Percentiles rank a stretch among this genome's conserved stretches.
These are phyloP conservation scores for Brachypodius melanocephalos DNA, from an alignment of 2,113 vertebrate species.

Conservation along the genomic window DNA sequence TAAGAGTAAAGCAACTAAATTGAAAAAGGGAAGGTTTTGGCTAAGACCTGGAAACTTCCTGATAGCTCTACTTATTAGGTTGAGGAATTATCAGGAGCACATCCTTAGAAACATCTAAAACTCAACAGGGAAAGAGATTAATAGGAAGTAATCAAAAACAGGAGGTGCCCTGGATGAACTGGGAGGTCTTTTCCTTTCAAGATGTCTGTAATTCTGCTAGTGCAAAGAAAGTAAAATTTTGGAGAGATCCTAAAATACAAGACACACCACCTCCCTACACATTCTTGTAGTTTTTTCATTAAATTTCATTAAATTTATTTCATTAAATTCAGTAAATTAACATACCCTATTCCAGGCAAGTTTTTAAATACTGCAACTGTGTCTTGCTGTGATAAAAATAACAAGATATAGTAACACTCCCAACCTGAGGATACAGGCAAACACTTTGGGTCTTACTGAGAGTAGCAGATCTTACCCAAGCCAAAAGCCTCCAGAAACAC, in stretches of 20 bases:
- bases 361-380: neutral
- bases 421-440: neutral
- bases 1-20: neutral
- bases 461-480: neutral
- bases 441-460: neutral
- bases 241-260: neutral
- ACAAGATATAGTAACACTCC: neutral
- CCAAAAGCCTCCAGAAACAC: neutral
- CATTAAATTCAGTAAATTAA: neutral
- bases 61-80: neutral
- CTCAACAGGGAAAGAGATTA: neutral
- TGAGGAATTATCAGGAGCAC: neutral
- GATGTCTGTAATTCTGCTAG: neutral
- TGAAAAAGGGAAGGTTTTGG: neutral
- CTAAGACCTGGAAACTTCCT: neutral
- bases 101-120: neutral
- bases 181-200: neutral
- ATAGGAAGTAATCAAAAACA: constrained; percentile 32
- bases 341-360: neutral
- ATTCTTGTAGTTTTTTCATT: neutral
- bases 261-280: neutral
- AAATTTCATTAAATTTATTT: neutral
- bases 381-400: neutral
- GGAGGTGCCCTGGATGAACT: neutral
- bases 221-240: neutral